Conservation (phyloP, 2,797 vertebrate genomes). For the Pseudochirops corinnae region DNA sequence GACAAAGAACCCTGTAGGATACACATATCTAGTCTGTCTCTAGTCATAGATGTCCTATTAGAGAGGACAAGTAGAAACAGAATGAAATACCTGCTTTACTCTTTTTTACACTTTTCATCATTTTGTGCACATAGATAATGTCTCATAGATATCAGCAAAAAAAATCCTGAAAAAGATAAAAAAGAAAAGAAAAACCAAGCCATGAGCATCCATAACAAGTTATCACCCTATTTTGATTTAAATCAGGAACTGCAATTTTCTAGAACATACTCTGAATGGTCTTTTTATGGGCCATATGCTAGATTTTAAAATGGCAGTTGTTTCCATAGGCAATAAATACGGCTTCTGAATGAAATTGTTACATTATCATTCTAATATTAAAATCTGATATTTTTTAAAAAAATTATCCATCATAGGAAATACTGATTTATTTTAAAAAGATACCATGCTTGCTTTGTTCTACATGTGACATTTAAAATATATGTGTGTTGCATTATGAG, state of each 20-base stretch:
- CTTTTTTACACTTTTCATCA: background rate
- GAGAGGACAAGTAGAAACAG: background rate
- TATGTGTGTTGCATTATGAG: background rate
- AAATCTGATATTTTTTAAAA: background rate
- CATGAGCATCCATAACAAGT: background rate
- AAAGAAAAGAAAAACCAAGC: background rate
- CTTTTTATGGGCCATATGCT: background rate
- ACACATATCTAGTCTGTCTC: background rate
- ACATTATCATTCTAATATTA: constrained; percentile 15
- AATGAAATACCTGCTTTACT: background rate
- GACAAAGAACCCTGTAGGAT: background rate
- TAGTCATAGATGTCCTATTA: background rate
- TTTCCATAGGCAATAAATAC: constrained; percentile 26
- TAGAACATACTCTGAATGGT: constrained; percentile 30
- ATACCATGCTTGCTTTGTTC: background rate
- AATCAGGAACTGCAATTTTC: constrained; percentile 35
- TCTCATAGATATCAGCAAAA: background rate
- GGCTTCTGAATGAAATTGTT: constrained; percentile 23
- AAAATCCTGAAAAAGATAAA: background rate
- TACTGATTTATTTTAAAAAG: background rate
- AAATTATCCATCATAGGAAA: background rate
- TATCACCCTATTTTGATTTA: background rate
- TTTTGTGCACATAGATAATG: constrained; percentile 17
- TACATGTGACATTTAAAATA: background rate
- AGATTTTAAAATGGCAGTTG: constrained; percentile 21